These are phyloP conservation scores for Amia ocellicauda DNA, from an alignment of 2,113 vertebrate species.

Conservation along the genomic window DNA sequence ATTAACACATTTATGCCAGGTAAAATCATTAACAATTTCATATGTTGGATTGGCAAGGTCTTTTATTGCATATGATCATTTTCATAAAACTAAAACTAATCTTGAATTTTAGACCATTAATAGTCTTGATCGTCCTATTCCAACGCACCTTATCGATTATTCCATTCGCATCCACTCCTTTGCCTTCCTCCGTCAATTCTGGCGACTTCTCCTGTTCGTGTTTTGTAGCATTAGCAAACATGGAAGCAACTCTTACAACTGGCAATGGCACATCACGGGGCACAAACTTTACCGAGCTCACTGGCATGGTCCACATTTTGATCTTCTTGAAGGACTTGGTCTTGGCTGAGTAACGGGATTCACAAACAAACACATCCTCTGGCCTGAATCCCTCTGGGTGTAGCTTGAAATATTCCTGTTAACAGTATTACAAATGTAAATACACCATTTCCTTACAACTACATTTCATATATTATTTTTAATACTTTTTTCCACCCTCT, in stretches of 20 bases:
- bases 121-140: too few species aligned
- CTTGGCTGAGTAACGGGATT: slow-evolving; percentile 96
- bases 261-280: slow-evolving; percentile 87
- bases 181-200: slow-evolving; percentile 77
- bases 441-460: neutral
- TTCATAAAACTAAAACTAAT: neutral
- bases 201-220: slow-evolving; percentile 78
- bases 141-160: slow-evolving; percentile 59
- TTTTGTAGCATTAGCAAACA: slow-evolving; percentile 86
- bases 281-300: slow-evolving; percentile 88
- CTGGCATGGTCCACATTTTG: slow-evolving; percentile 96
- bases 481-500: too few species aligned
- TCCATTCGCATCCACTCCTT: slow-evolving; percentile 57
- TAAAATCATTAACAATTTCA: too few species aligned
- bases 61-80: neutral
- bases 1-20: too few species aligned
- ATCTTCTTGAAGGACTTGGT: slow-evolving; percentile 98
- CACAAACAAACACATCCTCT: slow-evolving; percentile 94
- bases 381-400: slow-evolving; percentile 88
- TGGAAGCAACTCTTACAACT: slow-evolving; percentile 93
- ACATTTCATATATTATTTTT: too few species aligned
- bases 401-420: slow-evolving; percentile 96
- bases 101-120: neutral
- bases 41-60: too few species aligned
- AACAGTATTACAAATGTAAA: neutral